Base-by-base conservation (phyloP, 2,888 invertebrate species). In the Maniola hyperantus region DNA sequence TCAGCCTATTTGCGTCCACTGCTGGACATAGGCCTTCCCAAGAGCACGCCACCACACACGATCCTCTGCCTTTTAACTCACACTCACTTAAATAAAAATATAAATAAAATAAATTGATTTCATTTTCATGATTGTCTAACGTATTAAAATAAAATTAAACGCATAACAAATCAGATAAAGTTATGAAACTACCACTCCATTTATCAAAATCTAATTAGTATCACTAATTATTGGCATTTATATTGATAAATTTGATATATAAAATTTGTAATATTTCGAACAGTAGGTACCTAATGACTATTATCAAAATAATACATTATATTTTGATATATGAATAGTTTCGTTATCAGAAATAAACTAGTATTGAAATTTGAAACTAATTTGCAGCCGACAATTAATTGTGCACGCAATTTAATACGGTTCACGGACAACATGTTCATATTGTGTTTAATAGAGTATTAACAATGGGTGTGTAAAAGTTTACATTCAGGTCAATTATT, bases 391-490 rank as follows among this genome's bases (percentile, higher is more conserved):
- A 34, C 26, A 54, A n/a, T n/a, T n/a, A 8, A 54, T 20, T 20
- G 18, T 42, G 11, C 54, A 15, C 6, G n/a, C 6, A 6, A 20
- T 55, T 18, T 39, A 7, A 57, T 13, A 42, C 42, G 18, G 20
- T 13, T 42, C 42, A 42, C 20, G 18, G 20, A 20, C 42, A 57
- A 42, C 20, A 39, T 42, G 13, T 20, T 42, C 11, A 20, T 15
- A 57, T 42, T 57, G 6, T 57, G 20, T 42, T 18, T 20, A 55
- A 55, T 20, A 39, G 57, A 20, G 57, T 42, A 39, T 15, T 42
- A 57, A 57, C 42, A 39, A 39, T 39, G 57, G 39, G 42, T 0
- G 8, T 54, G 34, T 20, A 42, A 57, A 50, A 57, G 20, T 57
- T 36, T 18, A 11, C 39, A 2, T 48, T 5, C 20, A 13, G 39